phyloP scores from a whole-genome alignment of 2,113 vertebrate genomes.

The Pardalotus punctatus region DNA sequence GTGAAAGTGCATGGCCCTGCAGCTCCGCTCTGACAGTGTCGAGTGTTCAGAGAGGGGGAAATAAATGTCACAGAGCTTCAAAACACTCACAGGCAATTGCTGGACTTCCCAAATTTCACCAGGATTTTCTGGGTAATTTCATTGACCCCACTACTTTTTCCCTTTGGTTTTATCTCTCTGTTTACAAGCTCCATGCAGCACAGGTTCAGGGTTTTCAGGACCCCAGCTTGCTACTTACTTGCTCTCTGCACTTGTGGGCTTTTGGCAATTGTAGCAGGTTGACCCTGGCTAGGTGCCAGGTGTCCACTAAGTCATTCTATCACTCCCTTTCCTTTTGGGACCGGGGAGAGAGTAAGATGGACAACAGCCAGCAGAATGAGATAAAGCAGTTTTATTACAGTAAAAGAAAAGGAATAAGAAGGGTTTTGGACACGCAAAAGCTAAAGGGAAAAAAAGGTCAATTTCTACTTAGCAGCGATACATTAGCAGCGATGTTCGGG shows the following conservation, averaged over 20 bases:
- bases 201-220: not conserved
- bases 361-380: no score
- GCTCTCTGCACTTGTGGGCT: not conserved
- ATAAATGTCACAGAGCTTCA: not conserved
- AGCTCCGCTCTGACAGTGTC: fast-evolving
- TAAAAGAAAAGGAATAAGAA: no score
- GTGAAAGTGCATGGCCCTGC: fast-evolving
- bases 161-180: fast-evolving
- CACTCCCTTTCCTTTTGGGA: no score
- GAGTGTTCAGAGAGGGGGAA: not conserved
- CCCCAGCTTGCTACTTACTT: not conserved
- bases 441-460: no score
- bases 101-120: not conserved
- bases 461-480: no score
- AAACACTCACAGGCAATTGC: not conserved
- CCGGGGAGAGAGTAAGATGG: no score
- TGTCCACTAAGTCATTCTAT: no score
- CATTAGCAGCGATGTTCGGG: no score
- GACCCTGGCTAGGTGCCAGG: no score
- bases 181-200: not conserved
- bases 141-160: not conserved
- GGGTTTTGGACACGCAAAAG: no score
- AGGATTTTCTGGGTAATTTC: not conserved
- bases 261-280: not conserved
- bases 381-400: no score